phyloP scores from a whole-genome alignment of 2,113 vertebrate genomes.

The Pygoscelis adeliae region DNA sequence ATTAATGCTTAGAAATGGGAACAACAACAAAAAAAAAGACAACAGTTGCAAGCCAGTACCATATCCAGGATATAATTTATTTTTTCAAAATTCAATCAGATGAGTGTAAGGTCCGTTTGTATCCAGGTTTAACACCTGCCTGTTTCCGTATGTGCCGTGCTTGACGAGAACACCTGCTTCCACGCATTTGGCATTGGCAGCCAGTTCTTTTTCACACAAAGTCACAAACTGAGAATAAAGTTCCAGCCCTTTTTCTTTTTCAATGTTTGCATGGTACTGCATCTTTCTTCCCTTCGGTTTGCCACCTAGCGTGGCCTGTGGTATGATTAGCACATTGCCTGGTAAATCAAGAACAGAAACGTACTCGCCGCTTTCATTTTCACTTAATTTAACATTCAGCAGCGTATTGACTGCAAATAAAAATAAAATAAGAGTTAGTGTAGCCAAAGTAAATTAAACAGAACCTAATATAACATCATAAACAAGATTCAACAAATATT shows the following conservation, averaged over 20 bases:
- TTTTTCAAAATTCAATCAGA: constrained; percentile 88
- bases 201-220: constrained; percentile 83
- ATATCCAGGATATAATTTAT: background rate
- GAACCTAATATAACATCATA: background rate
- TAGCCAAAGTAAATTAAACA: background rate
- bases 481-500: background rate
- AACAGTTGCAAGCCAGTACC: background rate
- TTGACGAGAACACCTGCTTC: constrained; percentile 73
- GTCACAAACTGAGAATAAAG: constrained; percentile 86
- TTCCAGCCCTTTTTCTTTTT: constrained; percentile 86
- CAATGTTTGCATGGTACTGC: constrained; percentile 93
- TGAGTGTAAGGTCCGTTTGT: constrained; percentile 96
- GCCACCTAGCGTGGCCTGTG: constrained; percentile 92
- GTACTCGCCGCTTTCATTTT: constrained; percentile 81
- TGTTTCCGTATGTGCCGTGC: constrained; percentile 91
- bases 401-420: constrained; percentile 79
- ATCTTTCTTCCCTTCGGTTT: constrained; percentile 85
- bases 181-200: constrained; percentile 65
- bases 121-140: constrained; percentile 90
- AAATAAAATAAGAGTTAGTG: constrained; percentile 51
- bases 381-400: constrained; percentile 89
- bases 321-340: constrained; percentile 87
- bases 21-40: background rate
- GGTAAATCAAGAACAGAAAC: constrained; percentile 88
- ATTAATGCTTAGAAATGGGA: background rate